Evolutionary conservation across 2,113 vertebrate genomes (phyloP), one percentile per base, ranked within the genome.

Genomic region (Corythornis madagascariensis): DNA sequence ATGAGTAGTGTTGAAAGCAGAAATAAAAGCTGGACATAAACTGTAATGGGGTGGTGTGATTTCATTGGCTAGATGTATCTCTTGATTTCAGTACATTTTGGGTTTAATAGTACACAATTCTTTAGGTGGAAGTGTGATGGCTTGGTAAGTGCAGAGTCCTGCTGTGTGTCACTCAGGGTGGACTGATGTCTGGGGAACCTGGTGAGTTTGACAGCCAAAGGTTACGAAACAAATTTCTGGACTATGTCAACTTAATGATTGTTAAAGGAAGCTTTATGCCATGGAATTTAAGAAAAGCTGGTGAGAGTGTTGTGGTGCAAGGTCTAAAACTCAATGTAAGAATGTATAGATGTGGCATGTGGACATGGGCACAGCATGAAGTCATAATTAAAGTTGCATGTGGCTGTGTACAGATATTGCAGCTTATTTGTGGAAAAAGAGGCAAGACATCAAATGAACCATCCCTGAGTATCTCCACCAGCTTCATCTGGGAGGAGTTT

Each of bases 401-500:
- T 82, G 33, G n/a, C 35, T 16, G 0, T 66, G 3, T 55, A 5
- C 42, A 31, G 22, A 6, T 50, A 20, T 33, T 85, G 69, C 38
- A 22, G 71, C 38, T 75, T 78, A 21, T n/a, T 60, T 2, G 4
- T 72, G 48, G 29, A 24, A 48, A n/a, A 47, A n/a, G 64, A 40
- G 14, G 14, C 16, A 7, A 35, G 25, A 40, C 52, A 72, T 56
- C 15, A 43, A 25, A 12, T 21, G 33, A 84, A 19, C 14, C 0
- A 0, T 1, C 0, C 43, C 24, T 74, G 33, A 70, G 1, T 35
- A n/a, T 66, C 77, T 86, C 26, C 35, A 38, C 52, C 13, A 35
- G 7, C 28, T 55, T 81, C 56, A 74, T 19, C 38, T 60, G 61
- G 53, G 87, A 78, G 74, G 40, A 67, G 56, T 33, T 59, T 67